Percentiles rank a stretch among this genome's conserved stretches.
Conservation (phyloP, 2,888 invertebrate genomes). For the Philopedon plagiatum region DNA sequence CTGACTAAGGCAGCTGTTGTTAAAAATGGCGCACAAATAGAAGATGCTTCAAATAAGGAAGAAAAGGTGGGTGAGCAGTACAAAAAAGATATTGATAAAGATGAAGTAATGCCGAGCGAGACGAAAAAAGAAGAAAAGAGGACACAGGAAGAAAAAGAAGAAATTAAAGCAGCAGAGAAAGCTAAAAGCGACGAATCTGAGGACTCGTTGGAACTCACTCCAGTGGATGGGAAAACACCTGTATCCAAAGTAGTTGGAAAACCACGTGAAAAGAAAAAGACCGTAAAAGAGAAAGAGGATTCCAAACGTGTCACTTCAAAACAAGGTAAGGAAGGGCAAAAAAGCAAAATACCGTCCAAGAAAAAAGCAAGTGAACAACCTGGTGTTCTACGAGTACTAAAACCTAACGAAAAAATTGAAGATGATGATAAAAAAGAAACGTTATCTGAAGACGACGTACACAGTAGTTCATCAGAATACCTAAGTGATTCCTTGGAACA, state of each 20-base stretch:
- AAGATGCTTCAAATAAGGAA: not conserved
- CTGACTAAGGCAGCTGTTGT: conserved; percentile 32
- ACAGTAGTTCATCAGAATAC: conserved; percentile 33
- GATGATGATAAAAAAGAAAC: conserved; percentile 30
- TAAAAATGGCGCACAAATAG: not conserved
- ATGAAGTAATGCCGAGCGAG: not conserved
- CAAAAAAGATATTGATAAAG: not conserved
- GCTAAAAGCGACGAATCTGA: not conserved
- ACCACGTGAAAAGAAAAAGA: conserved; percentile 24
- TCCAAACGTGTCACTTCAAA: conserved; percentile 2
- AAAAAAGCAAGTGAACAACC: conserved; percentile 21
- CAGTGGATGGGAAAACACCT: conserved; percentile 26
- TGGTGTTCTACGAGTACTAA: conserved; percentile 29
- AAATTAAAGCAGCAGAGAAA: not conserved
- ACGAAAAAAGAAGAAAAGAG: not conserved
- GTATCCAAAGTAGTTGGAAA: conserved; percentile 35
- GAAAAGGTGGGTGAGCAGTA: not conserved
- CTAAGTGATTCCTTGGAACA: conserved; percentile 46
- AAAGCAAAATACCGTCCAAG: conserved; percentile 21
- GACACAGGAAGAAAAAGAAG: not conserved
- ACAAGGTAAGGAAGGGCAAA: not conserved
- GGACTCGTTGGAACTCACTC: conserved; percentile 6
- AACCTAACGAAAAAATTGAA: conserved; percentile 26
- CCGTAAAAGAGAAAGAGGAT: not conserved
- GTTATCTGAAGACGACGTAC: conserved; percentile 30